phyloP scores from a whole-genome alignment of 2,113 vertebrate genomes.

The Nerophis ophidion region DNA sequence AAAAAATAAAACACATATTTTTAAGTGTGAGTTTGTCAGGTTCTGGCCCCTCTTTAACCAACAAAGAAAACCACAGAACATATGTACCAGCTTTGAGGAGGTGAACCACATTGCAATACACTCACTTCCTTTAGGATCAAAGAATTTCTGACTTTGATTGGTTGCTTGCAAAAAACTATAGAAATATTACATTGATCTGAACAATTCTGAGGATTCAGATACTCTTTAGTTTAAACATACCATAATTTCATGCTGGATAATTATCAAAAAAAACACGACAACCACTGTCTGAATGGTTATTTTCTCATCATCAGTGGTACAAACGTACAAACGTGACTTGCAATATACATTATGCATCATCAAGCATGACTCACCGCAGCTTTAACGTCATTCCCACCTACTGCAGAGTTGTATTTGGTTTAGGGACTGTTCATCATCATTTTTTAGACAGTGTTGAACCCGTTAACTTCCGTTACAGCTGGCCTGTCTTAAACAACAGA shows the following conservation, averaged over 20 bases:
- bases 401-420: slow-evolving; percentile 10
- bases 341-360: slow-evolving; percentile 9
- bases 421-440: not conserved
- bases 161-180: slow-evolving; percentile 35
- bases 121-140: slow-evolving; percentile 24
- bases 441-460: slow-evolving; percentile 8
- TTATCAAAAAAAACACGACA: too few species aligned
- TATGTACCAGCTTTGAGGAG: slow-evolving; percentile 40
- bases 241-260: too few species aligned
- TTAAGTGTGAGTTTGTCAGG: slow-evolving; percentile 49
- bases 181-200: slow-evolving; percentile 10
- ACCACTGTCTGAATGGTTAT: too few species aligned
- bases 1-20: slow-evolving; percentile 45
- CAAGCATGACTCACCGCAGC: slow-evolving; percentile 14
- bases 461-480: slow-evolving; percentile 30
- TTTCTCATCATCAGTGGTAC: not conserved
- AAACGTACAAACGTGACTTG: not conserved
- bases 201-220: not conserved
- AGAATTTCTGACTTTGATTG: slow-evolving; percentile 21
- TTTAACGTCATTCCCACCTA: not conserved
- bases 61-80: slow-evolving; percentile 49
- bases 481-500: slow-evolving; percentile 25
- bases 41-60: slow-evolving; percentile 49
- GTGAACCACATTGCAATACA: slow-evolving; percentile 26
- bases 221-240: not conserved